These are phyloP conservation scores for Busseola fusca DNA, from an alignment of 2,888 invertebrate species.

Conservation along the genomic window DNA sequence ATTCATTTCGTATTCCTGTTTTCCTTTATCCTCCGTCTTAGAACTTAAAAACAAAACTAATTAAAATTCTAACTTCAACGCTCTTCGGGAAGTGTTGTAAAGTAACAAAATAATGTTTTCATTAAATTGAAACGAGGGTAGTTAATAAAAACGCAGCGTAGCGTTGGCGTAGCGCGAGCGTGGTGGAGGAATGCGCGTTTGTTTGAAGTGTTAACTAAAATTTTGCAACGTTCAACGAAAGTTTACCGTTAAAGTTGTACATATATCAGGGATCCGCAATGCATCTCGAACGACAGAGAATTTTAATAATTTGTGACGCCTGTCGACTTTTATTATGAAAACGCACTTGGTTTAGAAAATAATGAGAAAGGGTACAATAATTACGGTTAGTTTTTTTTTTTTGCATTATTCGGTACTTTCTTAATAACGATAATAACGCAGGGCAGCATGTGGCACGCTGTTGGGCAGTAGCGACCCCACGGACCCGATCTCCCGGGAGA, in stretches of 20 bases:
- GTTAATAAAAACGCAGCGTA: conserved; percentile 58
- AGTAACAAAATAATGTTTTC: conserved; percentile 60
- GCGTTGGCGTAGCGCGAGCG: conserved; percentile 38
- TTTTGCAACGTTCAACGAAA: conserved; percentile 82
- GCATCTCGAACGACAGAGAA: conserved; percentile 42
- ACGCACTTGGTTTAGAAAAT: not conserved
- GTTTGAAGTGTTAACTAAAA: conserved; percentile 81
- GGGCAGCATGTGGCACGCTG: no score
- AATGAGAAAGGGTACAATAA: not conserved
- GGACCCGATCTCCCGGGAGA: no score
- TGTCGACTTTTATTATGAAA: conserved; percentile 8
- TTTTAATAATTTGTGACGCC: conserved; percentile 48
- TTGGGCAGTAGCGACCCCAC: no score
- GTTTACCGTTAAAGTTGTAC: conserved; percentile 74
- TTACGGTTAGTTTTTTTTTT: not conserved
- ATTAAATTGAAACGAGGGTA: conserved; percentile 56
- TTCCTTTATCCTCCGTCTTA: conserved; percentile 36
- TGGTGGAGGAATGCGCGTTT: conserved; percentile 72
- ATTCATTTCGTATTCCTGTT: conserved; percentile 51
- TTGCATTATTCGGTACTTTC: no score
- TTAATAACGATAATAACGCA: no score
- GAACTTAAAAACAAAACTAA: conserved; percentile 64
- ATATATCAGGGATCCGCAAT: conserved; percentile 70
- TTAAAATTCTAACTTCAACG: conserved; percentile 61
- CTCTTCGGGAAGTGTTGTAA: conserved; percentile 57